phyloP scores from a whole-genome alignment of 2,113 vertebrate genomes.

The Tachysurus fulvidraco region DNA sequence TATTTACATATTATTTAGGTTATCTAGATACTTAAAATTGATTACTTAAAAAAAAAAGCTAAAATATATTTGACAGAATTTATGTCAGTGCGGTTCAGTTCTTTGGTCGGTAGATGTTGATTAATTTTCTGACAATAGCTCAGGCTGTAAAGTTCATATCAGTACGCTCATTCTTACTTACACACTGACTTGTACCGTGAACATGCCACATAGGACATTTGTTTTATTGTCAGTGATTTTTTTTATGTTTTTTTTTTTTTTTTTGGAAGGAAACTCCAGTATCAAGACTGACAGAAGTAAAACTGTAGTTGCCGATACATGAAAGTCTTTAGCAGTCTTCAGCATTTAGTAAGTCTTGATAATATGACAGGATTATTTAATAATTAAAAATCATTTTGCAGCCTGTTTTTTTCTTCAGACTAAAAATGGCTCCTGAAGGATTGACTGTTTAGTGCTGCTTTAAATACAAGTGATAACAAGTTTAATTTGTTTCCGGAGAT shows the following conservation, averaged over 20 bases:
- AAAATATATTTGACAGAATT: background rate
- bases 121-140: background rate
- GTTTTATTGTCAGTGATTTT: background rate
- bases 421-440: background rate
- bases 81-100: background rate
- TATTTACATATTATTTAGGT: background rate
- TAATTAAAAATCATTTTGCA: background rate
- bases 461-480: background rate
- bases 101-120: background rate
- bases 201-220: background rate
- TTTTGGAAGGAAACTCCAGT: background rate
- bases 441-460: background rate
- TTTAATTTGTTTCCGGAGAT: too few species aligned
- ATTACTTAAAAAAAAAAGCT: background rate
- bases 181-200: background rate
- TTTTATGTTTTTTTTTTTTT: too few species aligned
- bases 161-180: background rate
- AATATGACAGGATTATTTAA: background rate
- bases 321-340: background rate
- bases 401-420: background rate
- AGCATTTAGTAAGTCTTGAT: background rate
- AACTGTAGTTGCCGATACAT: background rate
- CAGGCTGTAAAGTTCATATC: background rate
- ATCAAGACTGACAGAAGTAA: background rate
- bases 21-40: background rate